phyloP scores from a whole-genome alignment of 2,113 vertebrate species.

The Toxotes chatareus region DNA sequence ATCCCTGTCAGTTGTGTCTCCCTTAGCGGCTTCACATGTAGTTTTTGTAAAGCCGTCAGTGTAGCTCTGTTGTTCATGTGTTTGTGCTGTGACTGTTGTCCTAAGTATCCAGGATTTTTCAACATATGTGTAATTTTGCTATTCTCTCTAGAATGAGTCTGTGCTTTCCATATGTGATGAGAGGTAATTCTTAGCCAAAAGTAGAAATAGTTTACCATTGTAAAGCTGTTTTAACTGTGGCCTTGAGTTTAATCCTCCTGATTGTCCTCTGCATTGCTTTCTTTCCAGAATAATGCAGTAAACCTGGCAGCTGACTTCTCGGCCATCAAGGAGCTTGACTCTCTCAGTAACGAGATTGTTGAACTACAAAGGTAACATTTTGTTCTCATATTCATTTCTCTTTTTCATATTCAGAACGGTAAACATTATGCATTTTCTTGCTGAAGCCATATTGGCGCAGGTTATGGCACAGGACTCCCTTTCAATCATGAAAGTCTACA shows the following conservation, averaged over 20 bases:
- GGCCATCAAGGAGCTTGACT: constrained; percentile 98
- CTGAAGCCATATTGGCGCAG: not conserved
- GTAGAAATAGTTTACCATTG: not conserved
- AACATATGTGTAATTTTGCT: not conserved
- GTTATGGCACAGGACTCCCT: not conserved
- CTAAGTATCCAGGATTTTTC: not conserved
- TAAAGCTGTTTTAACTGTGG: not conserved
- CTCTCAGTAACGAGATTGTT: constrained; percentile 97
- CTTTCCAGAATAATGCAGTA: constrained; percentile 83
- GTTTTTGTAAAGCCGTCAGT: constrained; percentile 6
- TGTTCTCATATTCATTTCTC: not conserved
- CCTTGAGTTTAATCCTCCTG: not conserved
- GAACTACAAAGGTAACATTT: constrained; percentile 93
- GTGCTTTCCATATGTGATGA: not conserved
- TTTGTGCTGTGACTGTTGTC: constrained; percentile 10
- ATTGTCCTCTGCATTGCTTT: not conserved
- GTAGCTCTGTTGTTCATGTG: not conserved
- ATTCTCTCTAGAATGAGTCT: not conserved
- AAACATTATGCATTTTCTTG: not conserved
- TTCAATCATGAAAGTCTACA: not conserved
- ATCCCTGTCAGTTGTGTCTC: constrained; percentile 1
- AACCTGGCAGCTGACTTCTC: constrained; percentile 96
- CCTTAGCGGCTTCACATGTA: constrained; percentile 4
- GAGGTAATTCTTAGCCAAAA: not conserved
- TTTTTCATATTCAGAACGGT: too few species aligned